Base-by-base conservation (phyloP, 2,888 invertebrate species). In the Hedya salicella region DNA sequence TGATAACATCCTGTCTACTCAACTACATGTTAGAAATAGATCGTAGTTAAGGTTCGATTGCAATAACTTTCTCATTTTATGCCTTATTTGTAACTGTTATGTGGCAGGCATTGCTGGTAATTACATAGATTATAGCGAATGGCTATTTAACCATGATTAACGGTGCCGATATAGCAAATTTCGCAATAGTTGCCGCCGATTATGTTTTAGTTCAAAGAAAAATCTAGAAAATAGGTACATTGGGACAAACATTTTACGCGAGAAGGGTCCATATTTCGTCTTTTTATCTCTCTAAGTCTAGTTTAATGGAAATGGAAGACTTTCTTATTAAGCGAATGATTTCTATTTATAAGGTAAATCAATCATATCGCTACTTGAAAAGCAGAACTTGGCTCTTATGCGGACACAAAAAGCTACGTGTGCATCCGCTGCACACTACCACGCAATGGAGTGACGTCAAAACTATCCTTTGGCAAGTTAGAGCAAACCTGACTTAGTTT, bases 51-150 rank as follows among this genome's bases (percentile, higher is more conserved):
- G 59, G 50, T 42, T 40, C 48, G 40, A 61, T 61, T 49, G 60
- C 53, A 49, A 54, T 66, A 54, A 66, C 60, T 66, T 66, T 66
- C 60, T 21, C 66, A 60, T 54, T 54, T 66, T 53, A 60, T 66
- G 54, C 66, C 66, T 61, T 60, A 66, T 61, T 61, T 66, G 60
- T 42, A 48, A 32, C 48, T 40, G 60, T 48, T 66, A 66, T 60
- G 60, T 42, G 52, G 60, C 60, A 54, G 48, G 40, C n/a, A 61
- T 54, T 21, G 36, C 52, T 30, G 36, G 44, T 46, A 52, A 59
- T 66, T 49, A 49, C 40, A 40, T 36, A 60, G 13, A 40, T 48
- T 54, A 65, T 36, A 39, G 60, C 36, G 30, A 53, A 46, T 36
- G 30, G 32, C 21, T 40, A 50, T 50, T 64, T 60, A 54, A 17